Evolutionary conservation across 64 coral and sea anemone species (phyloP).

Genomic region (Astreopora myriophthalma): DNA sequence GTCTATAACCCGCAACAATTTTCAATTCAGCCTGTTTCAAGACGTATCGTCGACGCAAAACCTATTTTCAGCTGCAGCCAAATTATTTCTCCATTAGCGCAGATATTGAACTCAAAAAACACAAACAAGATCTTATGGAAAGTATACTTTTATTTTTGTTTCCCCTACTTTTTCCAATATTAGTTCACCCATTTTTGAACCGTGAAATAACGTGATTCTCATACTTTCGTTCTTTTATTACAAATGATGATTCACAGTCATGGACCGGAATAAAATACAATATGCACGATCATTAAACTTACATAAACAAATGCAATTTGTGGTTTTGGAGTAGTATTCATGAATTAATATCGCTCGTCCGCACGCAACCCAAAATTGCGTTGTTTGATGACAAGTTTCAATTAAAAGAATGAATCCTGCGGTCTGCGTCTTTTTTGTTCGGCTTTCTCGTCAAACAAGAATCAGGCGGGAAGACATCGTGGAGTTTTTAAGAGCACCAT

Average conservation of each 20-base stretch:
- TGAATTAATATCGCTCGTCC: conserved; percentile 15
- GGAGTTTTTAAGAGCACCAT: not conserved
- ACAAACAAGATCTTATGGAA: conserved; percentile 32
- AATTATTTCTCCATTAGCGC: not conserved
- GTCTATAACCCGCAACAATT: too few species aligned
- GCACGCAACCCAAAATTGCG: conserved; percentile 36
- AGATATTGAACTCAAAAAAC: conserved; percentile 36
- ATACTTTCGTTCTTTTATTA: conserved; percentile 2
- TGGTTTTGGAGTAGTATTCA: conserved; percentile 23
- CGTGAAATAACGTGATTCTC: not conserved
- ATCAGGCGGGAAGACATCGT: not conserved
- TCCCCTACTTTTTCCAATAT: conserved; percentile 1
- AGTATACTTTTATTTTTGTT: not conserved
- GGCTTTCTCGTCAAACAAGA: not conserved
- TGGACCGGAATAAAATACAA: conserved; percentile 42
- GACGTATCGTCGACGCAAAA: not conserved
- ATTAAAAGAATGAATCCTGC: not conserved
- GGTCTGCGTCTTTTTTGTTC: not conserved
- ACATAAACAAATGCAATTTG: conserved; percentile 60
- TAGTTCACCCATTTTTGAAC: not conserved
- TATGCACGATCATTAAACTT: conserved; percentile 44
- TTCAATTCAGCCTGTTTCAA: not conserved
- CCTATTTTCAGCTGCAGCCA: not conserved
- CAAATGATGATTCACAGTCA: conserved; percentile 23
- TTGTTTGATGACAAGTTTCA: not conserved